Base-by-base conservation (phyloP, 1,140 invertebrate genomes). In the Whitmania pigra region DNA sequence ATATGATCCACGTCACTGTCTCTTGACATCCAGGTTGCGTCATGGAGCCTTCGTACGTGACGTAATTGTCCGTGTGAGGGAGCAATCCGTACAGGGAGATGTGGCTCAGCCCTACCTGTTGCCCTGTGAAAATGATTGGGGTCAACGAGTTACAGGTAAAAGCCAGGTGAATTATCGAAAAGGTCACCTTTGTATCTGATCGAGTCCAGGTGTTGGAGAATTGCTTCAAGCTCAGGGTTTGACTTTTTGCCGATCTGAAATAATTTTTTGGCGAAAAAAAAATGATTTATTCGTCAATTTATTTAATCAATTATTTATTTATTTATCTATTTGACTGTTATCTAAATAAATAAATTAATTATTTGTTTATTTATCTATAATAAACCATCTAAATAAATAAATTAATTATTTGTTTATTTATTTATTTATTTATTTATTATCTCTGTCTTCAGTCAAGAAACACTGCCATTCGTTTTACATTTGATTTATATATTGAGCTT, bases 31-130 rank as follows among this genome's bases (percentile, higher is more conserved):
- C 84, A 0, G 94, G 94, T 83, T 91, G 91, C 57, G 93, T 97
- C 22, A 91, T 91, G 60, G 92, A 95, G 49, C 94, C 94, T 77
- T 97, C 94, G 82, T 97, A 97, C n/a, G 93, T 96, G 83, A 97
- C 92, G 83, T 93, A 97, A 76, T 91, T 88, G 75, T 89, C 87
- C 6, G 92, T 95, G 76, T 90, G 88, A 29, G 93, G 93, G 72
- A 96, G 84, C 31, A 97, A 82, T 63, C 87, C 88, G 77, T 87
- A 87, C 73, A 94, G 83, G 22, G 90, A 92, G 75, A 95, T 83
- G 79, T 92, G 88, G 76, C 88, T 86, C 73, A 94, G 89, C n/a
- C 87, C 85, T 66, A 86, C 89, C 71, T 86, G 88, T 77, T 88
- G 87, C 73, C 89, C 91, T 92, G 83, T 13, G 9, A 49, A 11